Conservation (phyloP, 2,797 vertebrate species). For the Echeneis naucrates region DNA sequence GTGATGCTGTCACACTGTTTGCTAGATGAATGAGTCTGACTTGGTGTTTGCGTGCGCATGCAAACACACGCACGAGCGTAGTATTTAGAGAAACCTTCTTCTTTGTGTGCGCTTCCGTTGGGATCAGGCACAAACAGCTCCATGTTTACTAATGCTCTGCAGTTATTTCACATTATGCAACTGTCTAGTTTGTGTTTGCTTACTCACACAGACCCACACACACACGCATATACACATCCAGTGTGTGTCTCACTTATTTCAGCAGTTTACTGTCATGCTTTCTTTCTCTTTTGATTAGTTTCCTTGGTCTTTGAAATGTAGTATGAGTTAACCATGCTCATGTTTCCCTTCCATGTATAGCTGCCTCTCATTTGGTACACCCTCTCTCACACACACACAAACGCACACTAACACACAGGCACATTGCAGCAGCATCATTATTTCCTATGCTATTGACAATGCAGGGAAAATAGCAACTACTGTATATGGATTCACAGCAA, state of each 20-base stretch:
- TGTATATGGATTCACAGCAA: background rate
- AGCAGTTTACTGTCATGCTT: conserved; percentile 16
- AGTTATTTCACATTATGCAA: conserved; percentile 1
- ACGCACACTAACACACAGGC: background rate
- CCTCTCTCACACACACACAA: background rate
- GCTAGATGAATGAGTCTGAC: conserved; percentile 49
- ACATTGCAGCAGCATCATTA: background rate
- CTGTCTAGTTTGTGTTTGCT: background rate
- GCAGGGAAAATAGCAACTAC: conserved; percentile 5
- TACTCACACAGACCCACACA: background rate
- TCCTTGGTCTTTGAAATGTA: conserved; percentile 8
- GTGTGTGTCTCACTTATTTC: conserved; percentile 13
- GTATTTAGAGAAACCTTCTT: conserved; percentile 18
- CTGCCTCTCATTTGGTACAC: background rate
- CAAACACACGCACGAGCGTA: conserved; percentile 1
- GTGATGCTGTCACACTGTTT: conserved; percentile 43
- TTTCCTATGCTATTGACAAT: conserved; percentile 12
- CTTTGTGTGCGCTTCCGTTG: conserved; percentile 6
- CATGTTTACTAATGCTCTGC: conserved; percentile 2
- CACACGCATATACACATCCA: conserved; percentile 16
- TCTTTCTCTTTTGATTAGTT: conserved; percentile 10
- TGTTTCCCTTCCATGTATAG: conserved; percentile 26
- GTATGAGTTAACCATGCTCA: background rate
- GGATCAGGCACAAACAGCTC: conserved; percentile 1
- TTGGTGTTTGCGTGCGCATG: background rate